phyloP scores from a whole-genome alignment of 2,888 invertebrate species.

The Hirtodrosophila duncani region DNA sequence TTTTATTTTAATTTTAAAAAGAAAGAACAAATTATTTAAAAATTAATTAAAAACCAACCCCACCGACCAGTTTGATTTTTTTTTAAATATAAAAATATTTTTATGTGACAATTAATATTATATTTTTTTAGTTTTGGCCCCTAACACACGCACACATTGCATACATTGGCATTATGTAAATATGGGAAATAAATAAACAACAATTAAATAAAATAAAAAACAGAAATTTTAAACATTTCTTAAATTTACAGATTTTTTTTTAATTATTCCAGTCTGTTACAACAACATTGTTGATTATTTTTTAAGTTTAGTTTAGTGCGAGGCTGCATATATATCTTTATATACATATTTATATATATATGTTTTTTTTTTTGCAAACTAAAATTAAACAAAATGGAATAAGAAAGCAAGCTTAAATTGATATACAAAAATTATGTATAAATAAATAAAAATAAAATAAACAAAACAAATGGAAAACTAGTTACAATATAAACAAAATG shows the following conservation, averaged over 20 bases:
- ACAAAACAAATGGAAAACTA: slow-evolving; percentile 5
- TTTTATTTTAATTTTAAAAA: background rate
- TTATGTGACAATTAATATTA: too few relatives aligned
- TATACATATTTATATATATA: too few relatives aligned
- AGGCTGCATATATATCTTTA: slow-evolving; percentile 74
- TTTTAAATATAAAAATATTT: too few relatives aligned
- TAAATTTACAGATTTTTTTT: too few relatives aligned
- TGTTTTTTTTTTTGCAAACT: slow-evolving; percentile 4
- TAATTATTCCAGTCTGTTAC: slow-evolving; percentile 61
- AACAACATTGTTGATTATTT: slow-evolving; percentile 77
- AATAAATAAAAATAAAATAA: background rate
- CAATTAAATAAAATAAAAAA: slow-evolving; percentile 16
- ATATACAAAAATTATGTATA: slow-evolving; percentile 21
- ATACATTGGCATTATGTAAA: slow-evolving; percentile 19
- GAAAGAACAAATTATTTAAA: background rate
- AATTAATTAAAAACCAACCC: too few relatives aligned
- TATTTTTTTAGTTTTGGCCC: too few relatives aligned
- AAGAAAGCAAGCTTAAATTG: background rate
- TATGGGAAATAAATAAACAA: slow-evolving; percentile 24
- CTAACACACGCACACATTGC: too few relatives aligned
- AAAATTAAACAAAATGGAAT: background rate
- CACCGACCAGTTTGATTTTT: slow-evolving; percentile 12
- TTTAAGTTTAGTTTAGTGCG: slow-evolving; percentile 78
- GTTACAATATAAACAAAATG: slow-evolving; percentile 16
- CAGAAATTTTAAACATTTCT: slow-evolving; percentile 13